Evolutionary conservation across 2,113 vertebrate species (phyloP).

Genomic region (Erythrocercus mccallii): DNA sequence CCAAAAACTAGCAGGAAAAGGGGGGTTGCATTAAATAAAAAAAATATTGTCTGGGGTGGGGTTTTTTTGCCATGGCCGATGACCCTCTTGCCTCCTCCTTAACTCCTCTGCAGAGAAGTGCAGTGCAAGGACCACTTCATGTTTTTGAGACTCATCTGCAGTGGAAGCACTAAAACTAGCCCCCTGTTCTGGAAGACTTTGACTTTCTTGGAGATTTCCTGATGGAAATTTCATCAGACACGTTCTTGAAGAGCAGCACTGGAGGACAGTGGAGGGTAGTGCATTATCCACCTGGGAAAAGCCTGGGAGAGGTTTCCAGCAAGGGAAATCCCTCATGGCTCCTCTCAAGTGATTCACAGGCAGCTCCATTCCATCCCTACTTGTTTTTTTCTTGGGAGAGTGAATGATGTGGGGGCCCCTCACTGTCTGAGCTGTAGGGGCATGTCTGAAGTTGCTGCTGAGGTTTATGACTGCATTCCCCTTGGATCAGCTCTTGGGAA

Average conservation of each 20-base stretch:
- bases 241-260: fast-evolving
- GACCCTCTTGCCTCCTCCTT: background rate
- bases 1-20: background rate
- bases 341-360: background rate
- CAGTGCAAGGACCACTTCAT: background rate
- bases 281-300: background rate
- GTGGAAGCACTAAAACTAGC: background rate
- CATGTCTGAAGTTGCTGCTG: background rate
- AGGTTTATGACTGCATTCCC: background rate
- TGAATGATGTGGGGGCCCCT: background rate
- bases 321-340: background rate
- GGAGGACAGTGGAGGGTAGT: background rate
- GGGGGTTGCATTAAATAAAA: background rate
- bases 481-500: background rate
- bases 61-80: background rate
- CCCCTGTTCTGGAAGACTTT: background rate
- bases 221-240: fast-evolving
- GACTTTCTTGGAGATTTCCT: background rate
- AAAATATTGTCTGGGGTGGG: background rate
- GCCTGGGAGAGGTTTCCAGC: background rate
- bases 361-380: background rate
- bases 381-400: background rate
- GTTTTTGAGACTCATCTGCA: background rate
- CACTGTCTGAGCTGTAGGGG: background rate
- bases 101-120: background rate